phyloP scores from a whole-genome alignment of 2,113 vertebrate genomes.

The Gopherus flavomarginatus region DNA sequence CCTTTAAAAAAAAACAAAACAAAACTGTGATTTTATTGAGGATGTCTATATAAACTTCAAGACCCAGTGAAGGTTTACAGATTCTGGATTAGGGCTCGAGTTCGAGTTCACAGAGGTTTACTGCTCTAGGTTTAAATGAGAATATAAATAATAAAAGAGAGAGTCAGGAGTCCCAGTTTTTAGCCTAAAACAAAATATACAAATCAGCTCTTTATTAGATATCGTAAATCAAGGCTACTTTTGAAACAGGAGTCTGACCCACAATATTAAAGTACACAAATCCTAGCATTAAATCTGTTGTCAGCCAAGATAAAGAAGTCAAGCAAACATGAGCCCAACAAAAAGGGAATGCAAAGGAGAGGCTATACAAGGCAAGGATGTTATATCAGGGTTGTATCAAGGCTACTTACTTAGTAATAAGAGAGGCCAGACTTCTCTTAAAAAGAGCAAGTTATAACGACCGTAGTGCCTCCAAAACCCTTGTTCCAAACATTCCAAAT shows the following conservation, averaged over 20 bases:
- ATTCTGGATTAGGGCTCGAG: background rate
- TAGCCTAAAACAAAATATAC: background rate
- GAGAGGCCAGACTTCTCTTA: background rate
- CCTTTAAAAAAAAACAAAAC: accelerated
- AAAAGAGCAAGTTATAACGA: background rate
- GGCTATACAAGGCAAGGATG: accelerated
- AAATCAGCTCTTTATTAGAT: background rate
- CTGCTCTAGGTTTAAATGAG: background rate
- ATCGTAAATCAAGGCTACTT: background rate
- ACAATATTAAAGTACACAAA: background rate
- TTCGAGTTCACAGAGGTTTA: background rate
- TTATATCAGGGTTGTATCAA: background rate
- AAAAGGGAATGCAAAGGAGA: background rate
- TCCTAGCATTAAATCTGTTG: background rate
- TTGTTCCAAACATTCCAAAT: background rate
- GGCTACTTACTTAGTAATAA: background rate
- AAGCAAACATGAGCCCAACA: background rate
- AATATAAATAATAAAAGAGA: background rate
- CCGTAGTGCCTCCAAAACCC: background rate
- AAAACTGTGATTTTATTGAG: background rate
- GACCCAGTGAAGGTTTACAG: background rate
- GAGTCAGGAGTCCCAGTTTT: background rate
- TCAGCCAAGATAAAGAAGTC: background rate
- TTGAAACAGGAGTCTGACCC: background rate
- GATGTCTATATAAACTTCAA: background rate